These are phyloP conservation scores for Monopis laevigella DNA, from an alignment of 2,888 invertebrate genomes.

Conservation along the genomic window DNA sequence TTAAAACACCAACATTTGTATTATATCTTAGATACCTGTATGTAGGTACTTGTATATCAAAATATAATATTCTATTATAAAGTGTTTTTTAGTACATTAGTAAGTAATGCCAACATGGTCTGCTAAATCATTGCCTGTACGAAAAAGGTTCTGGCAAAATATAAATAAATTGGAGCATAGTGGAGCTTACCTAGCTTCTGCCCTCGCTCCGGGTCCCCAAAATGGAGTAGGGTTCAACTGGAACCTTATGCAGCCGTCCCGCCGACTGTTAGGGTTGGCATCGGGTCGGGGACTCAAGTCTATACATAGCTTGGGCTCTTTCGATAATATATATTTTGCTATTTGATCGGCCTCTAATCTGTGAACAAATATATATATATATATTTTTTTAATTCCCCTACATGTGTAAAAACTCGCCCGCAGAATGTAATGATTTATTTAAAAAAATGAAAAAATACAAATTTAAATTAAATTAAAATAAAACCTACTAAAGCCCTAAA, in stretches of 20 bases:
- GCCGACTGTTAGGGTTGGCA: constrained; percentile 84
- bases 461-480: too few relatives aligned
- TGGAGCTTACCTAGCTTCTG: constrained; percentile 80
- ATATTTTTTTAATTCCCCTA: background rate
- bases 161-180: too few relatives aligned
- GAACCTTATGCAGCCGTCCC: constrained; percentile 78
- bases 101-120: too few relatives aligned
- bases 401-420: background rate
- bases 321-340: constrained; percentile 64
- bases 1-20: too few relatives aligned
- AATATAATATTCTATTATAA: too few relatives aligned
- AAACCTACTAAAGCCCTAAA: too few relatives aligned
- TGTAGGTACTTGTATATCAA: too few relatives aligned
- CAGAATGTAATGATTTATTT: background rate
- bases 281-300: constrained; percentile 66
- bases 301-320: constrained; percentile 48
- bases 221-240: constrained; percentile 86
- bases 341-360: constrained; percentile 54
- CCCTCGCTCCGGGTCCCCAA: constrained; percentile 92
- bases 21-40: too few relatives aligned
- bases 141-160: too few relatives aligned
- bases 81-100: too few relatives aligned
- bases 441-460: background rate
- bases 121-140: too few relatives aligned
- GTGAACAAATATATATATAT: constrained; percentile 6